Base-by-base conservation (phyloP, 2,113 vertebrate species). In the Alces alces region DNA sequence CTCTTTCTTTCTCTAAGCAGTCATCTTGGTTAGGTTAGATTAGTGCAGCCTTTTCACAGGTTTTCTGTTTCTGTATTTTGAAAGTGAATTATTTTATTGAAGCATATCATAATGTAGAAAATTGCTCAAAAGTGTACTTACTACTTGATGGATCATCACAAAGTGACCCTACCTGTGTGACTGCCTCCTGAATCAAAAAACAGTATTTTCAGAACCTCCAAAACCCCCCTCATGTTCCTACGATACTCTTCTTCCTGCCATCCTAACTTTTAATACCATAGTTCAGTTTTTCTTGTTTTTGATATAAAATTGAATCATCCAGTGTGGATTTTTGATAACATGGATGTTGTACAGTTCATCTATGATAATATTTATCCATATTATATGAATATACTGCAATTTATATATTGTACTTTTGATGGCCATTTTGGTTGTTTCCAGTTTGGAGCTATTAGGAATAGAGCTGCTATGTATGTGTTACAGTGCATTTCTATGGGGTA, bases 41-140 rank as follows among this genome's bases (percentile, higher is more conserved):
- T 66, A 17, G 3, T 89, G 47, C 13, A n/a, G 19, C 5, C 16
- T 83, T 30, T 60, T 85, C 28, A 61, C 33, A 36, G 6, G 39
- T 45, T 58, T 89, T 89, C 33, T 86, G 57, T 58, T 45, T 93
- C 33, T 45, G 1, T 76, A 30, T 89, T 73, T 96, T 73, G 52
- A 70, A 85, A 45, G 52, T 54, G n/a, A 87, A 57, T 94, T 92
- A 70, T 92, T 90, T 84, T 93, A 86, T 85, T 89, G 47, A 86
- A 47, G 33, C 47, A 21, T 85, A 55, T 64, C 47, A 55, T 90
- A 73, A 50, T 83, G 21, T 60, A 89, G 45, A 70, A 43, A 80
- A 66, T 43, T 92, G 27, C n/a, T 54, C 58, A 15, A 28, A 64
- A 91, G 43, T 33, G 7, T 55, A 39, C 50, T 58, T 55, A 25